phyloP scores from a whole-genome alignment of 2,113 vertebrate genomes.

The Hyla sarda region DNA sequence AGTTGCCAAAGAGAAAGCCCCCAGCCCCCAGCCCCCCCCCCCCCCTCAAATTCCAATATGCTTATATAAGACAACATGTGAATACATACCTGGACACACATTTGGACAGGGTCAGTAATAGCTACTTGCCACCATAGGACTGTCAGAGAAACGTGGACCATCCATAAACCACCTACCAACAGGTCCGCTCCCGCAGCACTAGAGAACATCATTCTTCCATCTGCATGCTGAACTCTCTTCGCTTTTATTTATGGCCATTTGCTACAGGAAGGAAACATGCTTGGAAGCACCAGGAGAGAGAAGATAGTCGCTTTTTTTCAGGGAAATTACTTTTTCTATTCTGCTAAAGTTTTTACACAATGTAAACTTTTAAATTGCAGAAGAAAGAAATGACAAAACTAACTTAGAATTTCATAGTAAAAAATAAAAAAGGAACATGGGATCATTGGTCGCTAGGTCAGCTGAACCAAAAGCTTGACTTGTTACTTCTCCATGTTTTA shows the following conservation, averaged over 20 bases:
- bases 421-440: not conserved
- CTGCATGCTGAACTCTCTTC: not conserved
- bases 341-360: not conserved
- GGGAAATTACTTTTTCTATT: not conserved
- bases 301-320: slow-evolving; percentile 6
- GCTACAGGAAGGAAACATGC: slow-evolving; percentile 39
- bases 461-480: not conserved
- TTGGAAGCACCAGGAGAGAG: not conserved
- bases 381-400: not conserved
- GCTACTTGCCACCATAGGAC: not conserved
- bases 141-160: not conserved
- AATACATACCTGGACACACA: slow-evolving; percentile 24
- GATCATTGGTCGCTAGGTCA: not conserved
- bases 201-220: not conserved
- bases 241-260: not conserved
- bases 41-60: too few relatives aligned
- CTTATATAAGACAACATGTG: not conserved
- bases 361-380: not conserved
- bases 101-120: not conserved
- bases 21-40: too few relatives aligned
- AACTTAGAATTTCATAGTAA: not conserved
- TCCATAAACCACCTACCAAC: not conserved
- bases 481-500: not conserved
- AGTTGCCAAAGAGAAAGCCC: too few relatives aligned
- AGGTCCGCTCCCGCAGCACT: not conserved